A percentile compares a stretch with the other conserved stretches of the same genome.
These are phyloP conservation scores for Patella vulgata DNA, from an alignment of 1,140 invertebrate genomes.

Conservation along the genomic window DNA sequence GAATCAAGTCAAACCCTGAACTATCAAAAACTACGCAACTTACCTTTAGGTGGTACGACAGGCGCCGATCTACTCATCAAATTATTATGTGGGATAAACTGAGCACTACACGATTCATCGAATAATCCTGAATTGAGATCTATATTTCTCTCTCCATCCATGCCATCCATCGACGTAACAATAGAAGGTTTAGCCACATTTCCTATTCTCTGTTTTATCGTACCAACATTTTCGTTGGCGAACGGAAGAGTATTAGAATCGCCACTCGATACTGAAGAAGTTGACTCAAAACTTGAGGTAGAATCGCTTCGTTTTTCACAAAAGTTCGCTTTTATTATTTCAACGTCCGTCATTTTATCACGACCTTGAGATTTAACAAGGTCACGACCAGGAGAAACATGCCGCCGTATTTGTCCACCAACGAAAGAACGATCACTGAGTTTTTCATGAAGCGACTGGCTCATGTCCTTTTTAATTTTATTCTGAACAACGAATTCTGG, in stretches of 20 bases:
- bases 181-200: constrained; percentile 53
- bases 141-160: constrained; percentile 23
- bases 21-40: no score
- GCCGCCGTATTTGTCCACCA: no score
- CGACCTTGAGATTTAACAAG: constrained; percentile 7
- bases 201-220: constrained; percentile 83
- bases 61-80: no score
- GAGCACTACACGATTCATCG: constrained; percentile 24
- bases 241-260: constrained; percentile 96
- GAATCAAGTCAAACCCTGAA: no score
- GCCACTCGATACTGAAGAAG: constrained; percentile 76
- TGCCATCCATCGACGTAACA: constrained; percentile 35
- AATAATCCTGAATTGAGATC: constrained; percentile 27
- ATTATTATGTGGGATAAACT: constrained; percentile 19
- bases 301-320: constrained; percentile 48
- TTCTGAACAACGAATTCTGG: constrained; percentile 28
- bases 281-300: constrained; percentile 75
- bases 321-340: constrained; percentile 6
- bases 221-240: constrained; percentile 98
- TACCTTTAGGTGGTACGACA: no score
- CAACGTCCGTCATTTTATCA: constrained; percentile 2
- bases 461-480: constrained; percentile 23
- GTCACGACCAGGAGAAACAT: constrained; percentile 10
- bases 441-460: no score
- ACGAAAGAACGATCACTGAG: no score